Percentiles rank a stretch among this genome's conserved stretches.
Evolutionary conservation across 2,888 invertebrate species (phyloP).

Genomic region (Imbricaverruca yamaguchii): DNA sequence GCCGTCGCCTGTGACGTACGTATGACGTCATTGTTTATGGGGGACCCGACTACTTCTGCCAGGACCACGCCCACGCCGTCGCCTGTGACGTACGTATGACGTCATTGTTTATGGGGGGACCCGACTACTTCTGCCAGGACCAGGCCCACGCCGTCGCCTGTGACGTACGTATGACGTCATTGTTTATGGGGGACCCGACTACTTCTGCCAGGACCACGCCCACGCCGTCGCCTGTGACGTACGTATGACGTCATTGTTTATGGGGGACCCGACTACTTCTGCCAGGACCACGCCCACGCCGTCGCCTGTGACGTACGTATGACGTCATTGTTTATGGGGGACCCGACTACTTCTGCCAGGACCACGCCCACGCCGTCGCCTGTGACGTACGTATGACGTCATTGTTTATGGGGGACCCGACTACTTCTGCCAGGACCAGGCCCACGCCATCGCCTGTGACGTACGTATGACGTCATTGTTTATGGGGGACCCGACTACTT

Average conservation of each 20-base stretch:
- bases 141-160: neutral
- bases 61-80: neutral
- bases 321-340: neutral
- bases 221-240: neutral
- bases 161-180: neutral
- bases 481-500: neutral
- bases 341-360: neutral
- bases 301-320: neutral
- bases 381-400: neutral
- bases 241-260: neutral
- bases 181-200: neutral
- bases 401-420: neutral
- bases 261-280: neutral
- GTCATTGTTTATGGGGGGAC: neutral
- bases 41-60: neutral
- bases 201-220: neutral
- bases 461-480: neutral
- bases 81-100: neutral
- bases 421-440: constrained; percentile 7
- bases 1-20: neutral
- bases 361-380: neutral
- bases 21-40: neutral
- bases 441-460: neutral
- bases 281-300: neutral
- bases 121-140: constrained; percentile 3